Percentiles rank a stretch among this genome's conserved stretches.
Evolutionary conservation across 2,113 vertebrate genomes (phyloP).

Genomic region (Silurus asotus): DNA sequence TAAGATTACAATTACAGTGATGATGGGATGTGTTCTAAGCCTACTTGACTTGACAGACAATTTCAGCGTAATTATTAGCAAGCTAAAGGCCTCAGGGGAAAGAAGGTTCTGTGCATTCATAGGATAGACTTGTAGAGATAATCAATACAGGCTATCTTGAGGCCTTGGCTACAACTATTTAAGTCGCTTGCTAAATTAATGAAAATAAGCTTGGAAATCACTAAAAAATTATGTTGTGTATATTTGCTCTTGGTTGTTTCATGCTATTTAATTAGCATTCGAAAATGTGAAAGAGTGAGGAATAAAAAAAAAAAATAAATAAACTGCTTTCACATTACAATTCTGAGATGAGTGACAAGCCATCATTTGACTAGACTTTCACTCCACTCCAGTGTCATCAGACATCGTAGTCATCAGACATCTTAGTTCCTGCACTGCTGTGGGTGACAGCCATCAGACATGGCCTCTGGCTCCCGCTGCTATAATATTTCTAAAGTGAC

Average conservation of each 20-base stretch:
- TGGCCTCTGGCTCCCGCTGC: conserved; percentile 16
- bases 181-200: conserved; percentile 60
- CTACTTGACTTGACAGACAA: conserved; percentile 48
- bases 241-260: conserved; percentile 38
- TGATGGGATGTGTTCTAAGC: conserved; percentile 69
- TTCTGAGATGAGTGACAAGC: conserved; percentile 39
- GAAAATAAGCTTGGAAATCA: conserved; percentile 61
- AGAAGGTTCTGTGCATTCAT: conserved; percentile 53
- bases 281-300: not conserved
- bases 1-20: conserved; percentile 52
- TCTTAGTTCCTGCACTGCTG: conserved; percentile 37
- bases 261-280: conserved; percentile 38
- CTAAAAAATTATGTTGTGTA: conserved; percentile 59
- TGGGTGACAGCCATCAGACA: conserved; percentile 43
- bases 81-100: conserved; percentile 55
- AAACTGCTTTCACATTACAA: not conserved
- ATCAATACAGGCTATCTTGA: conserved; percentile 65
- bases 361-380: conserved; percentile 26
- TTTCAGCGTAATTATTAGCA: conserved; percentile 54
- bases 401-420: conserved; percentile 11
- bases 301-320: not conserved
- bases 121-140: conserved; percentile 49
- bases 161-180: conserved; percentile 54
- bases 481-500: conserved; percentile 55
- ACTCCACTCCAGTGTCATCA: conserved; percentile 32